Percentiles rank a stretch among this genome's conserved stretches.
These are phyloP conservation scores for Noctua comes DNA, from an alignment of 2,888 invertebrate genomes.

Conservation along the genomic window DNA sequence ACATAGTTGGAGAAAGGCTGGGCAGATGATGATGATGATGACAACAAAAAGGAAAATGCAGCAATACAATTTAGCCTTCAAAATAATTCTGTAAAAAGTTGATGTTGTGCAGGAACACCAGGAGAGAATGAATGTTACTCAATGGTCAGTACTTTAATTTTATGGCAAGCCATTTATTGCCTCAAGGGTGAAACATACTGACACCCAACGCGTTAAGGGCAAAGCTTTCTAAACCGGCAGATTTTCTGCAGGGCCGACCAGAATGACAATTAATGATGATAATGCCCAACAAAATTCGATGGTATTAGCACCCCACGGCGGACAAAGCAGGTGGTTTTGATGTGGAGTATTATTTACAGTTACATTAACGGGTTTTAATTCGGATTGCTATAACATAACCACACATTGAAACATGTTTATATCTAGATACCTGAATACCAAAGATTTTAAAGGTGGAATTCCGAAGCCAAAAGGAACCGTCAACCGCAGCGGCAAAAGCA, in stretches of 20 bases:
- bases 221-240: constrained; percentile 14
- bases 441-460: background rate
- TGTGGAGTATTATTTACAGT: background rate
- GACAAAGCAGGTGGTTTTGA: background rate
- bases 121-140: background rate
- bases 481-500: background rate
- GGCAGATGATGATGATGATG: too few relatives aligned
- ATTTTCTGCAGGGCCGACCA: constrained; percentile 4
- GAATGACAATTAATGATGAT: constrained; percentile 29
- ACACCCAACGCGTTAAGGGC: background rate
- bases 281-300: constrained; percentile 14
- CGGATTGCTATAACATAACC: background rate
- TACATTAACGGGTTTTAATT: background rate
- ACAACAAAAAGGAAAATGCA: background rate
- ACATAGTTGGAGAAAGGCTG: too few relatives aligned
- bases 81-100: background rate
- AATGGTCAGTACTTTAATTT: background rate
- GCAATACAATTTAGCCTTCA: background rate
- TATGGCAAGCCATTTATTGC: background rate
- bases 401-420: background rate
- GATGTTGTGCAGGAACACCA: background rate
- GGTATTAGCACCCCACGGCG: background rate
- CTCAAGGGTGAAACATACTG: constrained; percentile 8
- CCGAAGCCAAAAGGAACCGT: background rate
- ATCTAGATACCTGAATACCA: background rate